Evolutionary conservation across 2,797 vertebrate genomes (phyloP).

Genomic region (Sebastes variabilis): DNA sequence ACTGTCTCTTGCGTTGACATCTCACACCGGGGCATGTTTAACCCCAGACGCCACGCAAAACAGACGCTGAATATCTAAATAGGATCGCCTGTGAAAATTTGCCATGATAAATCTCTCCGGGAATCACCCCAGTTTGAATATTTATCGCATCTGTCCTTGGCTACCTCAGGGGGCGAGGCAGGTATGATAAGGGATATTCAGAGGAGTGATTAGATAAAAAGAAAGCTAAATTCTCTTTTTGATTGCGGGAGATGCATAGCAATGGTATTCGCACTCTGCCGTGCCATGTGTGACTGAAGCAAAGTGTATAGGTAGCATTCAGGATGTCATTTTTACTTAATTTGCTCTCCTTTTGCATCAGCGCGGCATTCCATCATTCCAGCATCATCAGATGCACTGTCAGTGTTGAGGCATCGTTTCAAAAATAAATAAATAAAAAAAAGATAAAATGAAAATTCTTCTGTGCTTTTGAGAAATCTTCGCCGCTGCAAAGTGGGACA

Average conservation of each 20-base stretch:
- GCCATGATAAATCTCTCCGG: constrained; percentile 75
- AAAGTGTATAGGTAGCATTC: constrained; percentile 65
- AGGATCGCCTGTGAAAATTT: constrained; percentile 78
- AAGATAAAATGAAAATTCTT: constrained; percentile 60
- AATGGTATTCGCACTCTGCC: constrained; percentile 69
- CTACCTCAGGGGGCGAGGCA: constrained; percentile 66
- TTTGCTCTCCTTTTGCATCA: constrained; percentile 70
- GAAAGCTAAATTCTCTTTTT: constrained; percentile 71
- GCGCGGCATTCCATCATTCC: constrained; percentile 67
- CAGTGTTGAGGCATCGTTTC: constrained; percentile 36
- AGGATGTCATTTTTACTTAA: constrained; percentile 75
- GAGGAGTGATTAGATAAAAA: constrained; percentile 75
- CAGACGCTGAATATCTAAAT: constrained; percentile 80
- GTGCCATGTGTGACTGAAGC: constrained; percentile 69
- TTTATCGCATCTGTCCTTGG: constrained; percentile 71
- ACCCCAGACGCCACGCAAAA: constrained; percentile 64
- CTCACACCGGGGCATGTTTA: constrained; percentile 73
- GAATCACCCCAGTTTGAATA: constrained; percentile 78
- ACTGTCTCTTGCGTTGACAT: constrained; percentile 70
- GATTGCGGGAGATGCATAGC: constrained; percentile 66
- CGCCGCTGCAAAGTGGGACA: constrained; percentile 50
- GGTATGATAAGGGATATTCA: constrained; percentile 77
- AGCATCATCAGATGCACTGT: constrained; percentile 67
- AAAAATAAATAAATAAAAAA: constrained; percentile 8
- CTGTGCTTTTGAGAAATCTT: constrained; percentile 57